These are phyloP conservation scores for Clytia hemisphaerica DNA, from an alignment of 30 jellyfish, hydroid and myxozoan genomes.

Conservation along the genomic window DNA sequence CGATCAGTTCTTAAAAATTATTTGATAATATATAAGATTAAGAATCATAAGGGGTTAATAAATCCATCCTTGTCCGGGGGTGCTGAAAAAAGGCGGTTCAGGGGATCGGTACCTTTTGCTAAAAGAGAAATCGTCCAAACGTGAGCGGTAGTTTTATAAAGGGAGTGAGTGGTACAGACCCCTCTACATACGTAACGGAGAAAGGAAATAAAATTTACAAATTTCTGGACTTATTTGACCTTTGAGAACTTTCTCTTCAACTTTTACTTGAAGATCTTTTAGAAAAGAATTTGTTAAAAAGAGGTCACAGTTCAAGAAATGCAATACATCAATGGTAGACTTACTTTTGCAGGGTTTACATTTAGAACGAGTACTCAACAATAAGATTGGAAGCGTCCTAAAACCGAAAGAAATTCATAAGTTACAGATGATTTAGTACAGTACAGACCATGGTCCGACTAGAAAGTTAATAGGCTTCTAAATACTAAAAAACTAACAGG, in stretches of 20 bases:
- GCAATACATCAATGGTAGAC: constrained; percentile 11
- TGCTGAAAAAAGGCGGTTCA: not conserved
- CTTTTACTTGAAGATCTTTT: not conserved
- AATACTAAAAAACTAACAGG: too few species aligned
- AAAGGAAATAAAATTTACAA: not conserved
- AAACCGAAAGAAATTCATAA: not conserved
- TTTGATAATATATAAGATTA: too few species aligned
- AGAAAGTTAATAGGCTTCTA: too few species aligned
- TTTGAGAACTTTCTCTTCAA: too few species aligned
- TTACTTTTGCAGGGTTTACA: constrained; percentile 85
- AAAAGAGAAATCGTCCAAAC: not conserved
- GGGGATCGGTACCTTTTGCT: not conserved
- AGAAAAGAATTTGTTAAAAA: not conserved
- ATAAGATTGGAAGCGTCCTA: constrained; percentile 29
- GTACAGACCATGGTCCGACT: too few species aligned
- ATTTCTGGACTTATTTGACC: too few species aligned
- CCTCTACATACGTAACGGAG: too few species aligned
- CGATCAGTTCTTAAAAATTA: constrained; percentile 49
- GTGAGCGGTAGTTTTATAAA: not conserved
- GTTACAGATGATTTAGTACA: not conserved
- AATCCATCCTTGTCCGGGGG: too few species aligned
- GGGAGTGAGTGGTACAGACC: too few species aligned
- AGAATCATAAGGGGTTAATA: too few species aligned
- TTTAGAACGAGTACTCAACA: constrained; percentile 41
- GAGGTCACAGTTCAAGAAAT: not conserved